Base-by-base conservation (phyloP, 2,888 invertebrate species). In the Sphecodes monilicornis region DNA sequence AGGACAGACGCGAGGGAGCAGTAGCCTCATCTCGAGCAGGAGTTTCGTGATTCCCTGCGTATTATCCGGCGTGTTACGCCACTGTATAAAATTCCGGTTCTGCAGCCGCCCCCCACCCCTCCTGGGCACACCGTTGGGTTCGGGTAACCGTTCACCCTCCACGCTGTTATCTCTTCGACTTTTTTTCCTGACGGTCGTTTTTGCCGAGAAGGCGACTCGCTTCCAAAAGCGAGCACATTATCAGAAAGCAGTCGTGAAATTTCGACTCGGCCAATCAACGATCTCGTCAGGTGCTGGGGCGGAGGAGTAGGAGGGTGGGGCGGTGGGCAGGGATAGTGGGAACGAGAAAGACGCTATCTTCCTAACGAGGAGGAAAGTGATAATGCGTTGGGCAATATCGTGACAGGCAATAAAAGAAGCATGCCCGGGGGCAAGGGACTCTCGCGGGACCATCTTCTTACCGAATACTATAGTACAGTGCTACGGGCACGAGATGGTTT, bases 41-140 rank as follows among this genome's bases (percentile, higher is more conserved):
- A 86, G 85, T 90, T 90, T 90, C 87, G 87, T 87, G 90, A 90
- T 90, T 85, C 87, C 78, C 82, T 11, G 78, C 57, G 86, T 89
- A 90, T 91, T 91, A 90, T 88, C 86, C 88, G 78, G 90, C 90
- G 91, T 89, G 92, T 94, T 93, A 94, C 93, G 93, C 93, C 93
- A 93, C 92, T 93, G 93, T 91, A 93, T 92, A 92, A 93, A 93
- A 94, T 93, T 94, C 94, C 94, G 94, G 94, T 94, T 94, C 89
- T 92, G 86, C 92, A 90, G 91, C 90, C 90, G n/a, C n/a, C n/a
- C n/a, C n/a, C n/a, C n/a, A n/a, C n/a, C 91, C 91, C 90, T 89
- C 85, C 86, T 82, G 82, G 60, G 76, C 64, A 29, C 57, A 50
- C 22, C 50, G 50, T 50, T n/a, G 22, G 22, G 50, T 50, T 50